These are phyloP conservation scores for Drosophila kambysellisi DNA, from an alignment of 2,888 invertebrate species.

Conservation along the genomic window DNA sequence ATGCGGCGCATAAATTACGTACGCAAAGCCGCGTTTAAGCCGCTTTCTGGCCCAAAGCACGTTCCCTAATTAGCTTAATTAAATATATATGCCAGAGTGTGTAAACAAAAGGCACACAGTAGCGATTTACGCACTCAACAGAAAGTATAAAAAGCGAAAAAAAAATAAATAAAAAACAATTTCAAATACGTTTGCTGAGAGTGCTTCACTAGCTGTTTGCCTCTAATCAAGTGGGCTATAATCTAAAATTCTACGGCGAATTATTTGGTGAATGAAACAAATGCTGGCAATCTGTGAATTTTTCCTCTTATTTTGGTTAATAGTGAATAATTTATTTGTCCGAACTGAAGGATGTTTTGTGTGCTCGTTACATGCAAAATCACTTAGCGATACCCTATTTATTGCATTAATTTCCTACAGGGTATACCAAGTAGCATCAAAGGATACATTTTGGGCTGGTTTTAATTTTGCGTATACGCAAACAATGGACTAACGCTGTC, in stretches of 20 bases:
- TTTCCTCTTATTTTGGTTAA: background rate
- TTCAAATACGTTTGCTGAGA: background rate
- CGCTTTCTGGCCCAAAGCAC: conserved; percentile 67
- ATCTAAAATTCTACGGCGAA: background rate
- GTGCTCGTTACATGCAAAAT: background rate
- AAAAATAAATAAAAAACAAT: conserved; percentile 4
- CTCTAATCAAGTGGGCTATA: conserved; percentile 2
- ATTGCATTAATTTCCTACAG: conserved; percentile 6
- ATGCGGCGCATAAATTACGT: conserved; percentile 74
- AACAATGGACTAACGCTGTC: conserved; percentile 69
- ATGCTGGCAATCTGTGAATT: background rate
- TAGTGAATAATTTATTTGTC: background rate
- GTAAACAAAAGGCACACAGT: conserved; percentile 61
- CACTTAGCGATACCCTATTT: background rate
- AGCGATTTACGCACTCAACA: conserved; percentile 53
- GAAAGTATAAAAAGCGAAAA: background rate
- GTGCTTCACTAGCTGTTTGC: conserved; percentile 3
- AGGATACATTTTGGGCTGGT: conserved; percentile 46
- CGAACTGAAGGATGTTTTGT: background rate
- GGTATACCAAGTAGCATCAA: conserved; percentile 46
- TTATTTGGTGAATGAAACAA: background rate
- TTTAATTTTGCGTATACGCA: conserved; percentile 77
- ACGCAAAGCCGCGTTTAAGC: conserved; percentile 65
- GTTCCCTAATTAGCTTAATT: conserved; percentile 83
- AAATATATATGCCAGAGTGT: conserved; percentile 78